Base-by-base conservation (phyloP, 2,888 invertebrate species). In the Mythimna lalbum region DNA sequence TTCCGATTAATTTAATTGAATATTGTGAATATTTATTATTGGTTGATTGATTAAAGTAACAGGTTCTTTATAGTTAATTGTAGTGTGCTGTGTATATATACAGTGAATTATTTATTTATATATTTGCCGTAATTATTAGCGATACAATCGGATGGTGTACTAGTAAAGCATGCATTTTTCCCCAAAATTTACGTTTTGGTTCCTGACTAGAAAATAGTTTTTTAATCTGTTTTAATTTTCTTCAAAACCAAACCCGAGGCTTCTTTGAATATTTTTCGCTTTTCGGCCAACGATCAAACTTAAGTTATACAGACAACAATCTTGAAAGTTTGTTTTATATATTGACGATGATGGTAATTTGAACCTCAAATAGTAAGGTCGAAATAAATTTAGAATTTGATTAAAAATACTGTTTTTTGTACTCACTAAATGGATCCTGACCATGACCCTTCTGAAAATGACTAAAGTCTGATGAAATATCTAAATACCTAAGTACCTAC, bases 1-100 rank as follows among this genome's bases (percentile, higher is more conserved):
- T 71, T 72, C 50, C 55, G 21, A 60, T 82, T 50, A 57, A 49
- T 60, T 49, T 19, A 62, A 66, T 67, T 39, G 4, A 31, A 39
- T 31, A 36, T 56, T 33, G 2, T 17, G 7, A 62, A 53, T 56
- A 52, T 60, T 66, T 39, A 12, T 56, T 31, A 21, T 27, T 49
- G 4, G 21, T 36, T 27, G 7, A 47, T 61, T 47, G 10, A 31
- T 36, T 27, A n/a, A 47, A 50, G 2, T 7, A n/a, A n/a, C 12
- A 27, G 27, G 27, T 27, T 4, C 27, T 27, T 27, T 27, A 27
- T 27, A 27, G 27, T 27, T 27, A 27, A 4, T 3, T 27, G 27
- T 27, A 27, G 27, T 27, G 27, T 27, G 4, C 27, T 27, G 7
- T 19, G 6, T 47, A 0, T 47, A 47, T 5, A 5, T 27, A 27